Evolutionary conservation across 2,113 vertebrate genomes (phyloP).

Genomic region (Apodemus sylvaticus): DNA sequence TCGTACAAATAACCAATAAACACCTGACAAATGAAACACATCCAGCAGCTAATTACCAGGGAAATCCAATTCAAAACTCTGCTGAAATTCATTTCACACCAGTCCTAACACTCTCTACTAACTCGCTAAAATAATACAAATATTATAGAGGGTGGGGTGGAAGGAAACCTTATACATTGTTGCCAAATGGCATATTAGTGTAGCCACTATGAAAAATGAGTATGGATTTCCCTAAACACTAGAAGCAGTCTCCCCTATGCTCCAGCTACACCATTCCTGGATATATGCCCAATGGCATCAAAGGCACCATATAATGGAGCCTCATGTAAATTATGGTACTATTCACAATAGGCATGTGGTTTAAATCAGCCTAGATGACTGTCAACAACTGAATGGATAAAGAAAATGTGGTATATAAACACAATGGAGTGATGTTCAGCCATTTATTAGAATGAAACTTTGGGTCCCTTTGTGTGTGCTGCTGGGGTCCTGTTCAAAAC

Average conservation of each 20-base stretch:
- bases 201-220: not conserved
- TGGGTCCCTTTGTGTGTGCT: not conserved
- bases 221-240: not conserved
- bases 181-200: not conserved
- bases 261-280: not conserved
- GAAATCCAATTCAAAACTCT: not conserved
- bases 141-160: not conserved
- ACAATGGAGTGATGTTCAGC: too few relatives aligned
- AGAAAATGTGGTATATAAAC: not conserved
- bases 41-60: not conserved
- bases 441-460: not conserved
- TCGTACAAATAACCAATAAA: not conserved
- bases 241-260: not conserved
- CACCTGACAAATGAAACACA: not conserved
- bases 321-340: too few relatives aligned
- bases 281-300: too few relatives aligned
- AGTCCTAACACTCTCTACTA: not conserved
- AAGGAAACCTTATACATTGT: too few relatives aligned
- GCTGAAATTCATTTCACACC: not conserved
- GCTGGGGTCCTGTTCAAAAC: not conserved
- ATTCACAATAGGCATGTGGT: too few relatives aligned
- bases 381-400: not conserved
- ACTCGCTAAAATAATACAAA: not conserved
- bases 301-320: not conserved
- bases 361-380: not conserved